Evolutionary conservation across 92 coral and sea anemone genomes (phyloP).

Genomic region (Phymanthus crucifer): DNA sequence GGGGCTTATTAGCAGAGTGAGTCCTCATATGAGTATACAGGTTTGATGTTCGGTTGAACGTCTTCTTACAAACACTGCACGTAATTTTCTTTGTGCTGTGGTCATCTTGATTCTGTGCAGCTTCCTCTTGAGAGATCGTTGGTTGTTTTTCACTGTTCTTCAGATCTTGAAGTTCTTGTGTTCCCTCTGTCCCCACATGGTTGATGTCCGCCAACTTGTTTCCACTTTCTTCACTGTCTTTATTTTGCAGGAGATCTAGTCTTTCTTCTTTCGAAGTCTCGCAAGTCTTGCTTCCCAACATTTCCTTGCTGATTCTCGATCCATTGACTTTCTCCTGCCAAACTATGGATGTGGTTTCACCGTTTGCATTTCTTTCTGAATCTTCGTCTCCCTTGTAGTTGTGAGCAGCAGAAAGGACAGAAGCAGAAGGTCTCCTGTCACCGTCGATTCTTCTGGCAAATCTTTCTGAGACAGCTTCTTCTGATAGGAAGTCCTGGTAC

Average conservation of each 20-base stretch:
- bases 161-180: background rate
- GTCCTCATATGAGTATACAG: conserved; percentile 75
- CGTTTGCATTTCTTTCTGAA: background rate
- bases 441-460: background rate
- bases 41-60: conserved; percentile 70
- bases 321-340: background rate
- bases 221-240: background rate
- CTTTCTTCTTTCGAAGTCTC: background rate
- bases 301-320: background rate
- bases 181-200: background rate
- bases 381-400: background rate
- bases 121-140: background rate
- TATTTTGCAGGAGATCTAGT: background rate
- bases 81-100: conserved; percentile 6
- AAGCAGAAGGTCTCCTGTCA: background rate
- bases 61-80: conserved; percentile 69
- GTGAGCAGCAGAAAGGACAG: background rate
- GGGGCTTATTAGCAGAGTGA: conserved; percentile 67
- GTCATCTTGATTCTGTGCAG: background rate
- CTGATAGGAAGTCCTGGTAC: background rate
- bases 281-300: background rate
- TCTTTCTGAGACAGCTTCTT: background rate
- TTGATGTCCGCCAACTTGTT: background rate
- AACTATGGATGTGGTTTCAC: background rate
- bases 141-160: background rate